Evolutionary conservation across 2,113 vertebrate genomes (phyloP).

Genomic region (Hippocampus barbouri): DNA sequence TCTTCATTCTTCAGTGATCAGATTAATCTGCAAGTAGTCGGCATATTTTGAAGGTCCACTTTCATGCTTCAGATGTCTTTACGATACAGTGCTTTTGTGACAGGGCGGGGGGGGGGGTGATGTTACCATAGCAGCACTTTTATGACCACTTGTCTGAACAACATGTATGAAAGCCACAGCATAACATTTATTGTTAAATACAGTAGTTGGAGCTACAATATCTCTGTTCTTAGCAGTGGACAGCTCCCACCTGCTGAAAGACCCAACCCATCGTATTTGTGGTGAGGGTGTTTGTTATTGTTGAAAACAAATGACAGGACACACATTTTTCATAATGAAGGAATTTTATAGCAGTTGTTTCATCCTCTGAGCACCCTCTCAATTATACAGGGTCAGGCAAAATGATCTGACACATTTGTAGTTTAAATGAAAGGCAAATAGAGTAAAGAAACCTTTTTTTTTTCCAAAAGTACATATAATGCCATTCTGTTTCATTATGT

Average conservation of each 20-base stretch:
- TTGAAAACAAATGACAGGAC: neutral
- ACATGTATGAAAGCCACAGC: neutral
- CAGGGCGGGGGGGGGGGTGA: too few species aligned
- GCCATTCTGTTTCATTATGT: too few species aligned
- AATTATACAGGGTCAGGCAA: neutral
- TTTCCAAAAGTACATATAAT: too few species aligned
- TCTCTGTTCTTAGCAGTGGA: conserved; percentile 38
- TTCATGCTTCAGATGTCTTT: too few species aligned
- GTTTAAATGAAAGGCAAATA: too few species aligned
- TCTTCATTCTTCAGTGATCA: too few species aligned
- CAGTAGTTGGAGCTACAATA: neutral
- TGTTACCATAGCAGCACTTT: neutral
- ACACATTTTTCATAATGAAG: neutral
- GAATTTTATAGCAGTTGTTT: neutral
- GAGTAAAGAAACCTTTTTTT: too few species aligned
- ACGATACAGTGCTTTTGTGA: too few species aligned
- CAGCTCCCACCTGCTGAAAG: conserved; percentile 16
- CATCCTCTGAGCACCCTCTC: neutral
- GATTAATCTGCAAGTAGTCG: too few species aligned
- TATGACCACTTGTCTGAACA: neutral
- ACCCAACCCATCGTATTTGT: neutral
- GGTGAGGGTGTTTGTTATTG: neutral
- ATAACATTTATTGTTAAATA: neutral
- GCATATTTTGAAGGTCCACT: too few species aligned
- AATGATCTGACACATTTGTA: too few species aligned